Evolutionary conservation across 2,888 invertebrate genomes (phyloP), one percentile per base, ranked within the genome.

Genomic region (Torymus aiolomorphi): DNA sequence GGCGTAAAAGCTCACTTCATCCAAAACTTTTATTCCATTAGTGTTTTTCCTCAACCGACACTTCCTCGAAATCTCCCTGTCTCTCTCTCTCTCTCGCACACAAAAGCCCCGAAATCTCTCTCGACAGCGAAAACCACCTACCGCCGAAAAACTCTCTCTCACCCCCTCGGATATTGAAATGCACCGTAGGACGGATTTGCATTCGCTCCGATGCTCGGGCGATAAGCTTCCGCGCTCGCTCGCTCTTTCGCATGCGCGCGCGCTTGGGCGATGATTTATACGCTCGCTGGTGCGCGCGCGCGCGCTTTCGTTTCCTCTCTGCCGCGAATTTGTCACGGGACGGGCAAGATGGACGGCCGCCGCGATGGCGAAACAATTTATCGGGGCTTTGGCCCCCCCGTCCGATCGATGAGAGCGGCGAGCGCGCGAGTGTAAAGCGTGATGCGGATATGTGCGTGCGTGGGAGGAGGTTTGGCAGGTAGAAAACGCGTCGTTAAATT

Each of bases 361-460:
- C 42, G 67, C 42, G 66, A 67, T 42, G 54, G 54, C 56, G 69
- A 79, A 75, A 79, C 79, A 79, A 79, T 79, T 79, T 79, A 79
- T 79, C 79, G 79, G 70, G 24, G 65, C 42, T 65, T 59, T 54
- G 65, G 16, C 42, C 16, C n/a, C 42, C 8, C 42, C 8, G 42
- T 42, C 8, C 8, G 42, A 42, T 42, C 42, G 42, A 42, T 42
- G 42, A 42, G 42, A 42, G 42, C 42, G 42, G 42, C 8, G 42
- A 5, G 42, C 8, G 8, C 24, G 24, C 5, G 5, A 31, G 31
- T 5, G 31, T 42, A 42, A 42, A 42, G 8, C 42, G 42, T 42
- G 20, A 20, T 20, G 42, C 8, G 42, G 42, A 42, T 42, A 42
- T 42, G 42, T 42, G 8, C 8, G 42, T 42, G 42, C 1, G 31